Percentiles rank a stretch among this genome's conserved stretches.
Evolutionary conservation across 2,888 invertebrate species (phyloP).

Genomic region (Ptilodon capucinus): DNA sequence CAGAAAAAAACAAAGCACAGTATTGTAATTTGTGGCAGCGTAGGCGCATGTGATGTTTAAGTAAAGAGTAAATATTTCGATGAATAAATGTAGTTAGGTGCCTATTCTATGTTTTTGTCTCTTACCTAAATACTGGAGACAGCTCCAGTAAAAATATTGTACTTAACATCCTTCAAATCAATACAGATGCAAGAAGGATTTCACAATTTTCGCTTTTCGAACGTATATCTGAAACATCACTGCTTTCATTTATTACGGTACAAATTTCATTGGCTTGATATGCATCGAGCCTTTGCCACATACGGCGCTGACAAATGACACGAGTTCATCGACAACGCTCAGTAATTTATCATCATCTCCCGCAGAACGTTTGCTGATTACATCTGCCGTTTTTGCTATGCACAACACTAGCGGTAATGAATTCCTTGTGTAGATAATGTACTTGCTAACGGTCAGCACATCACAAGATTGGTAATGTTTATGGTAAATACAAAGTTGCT

Average conservation of each 20-base stretch:
- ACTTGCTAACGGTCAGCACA: slow-evolving; percentile 6
- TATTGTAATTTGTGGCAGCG: no score
- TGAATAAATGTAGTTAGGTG: no score
- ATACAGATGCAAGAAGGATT: no score
- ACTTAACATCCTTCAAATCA: no score
- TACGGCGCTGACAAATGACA: slow-evolving; percentile 27
- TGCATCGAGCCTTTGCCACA: slow-evolving; percentile 5
- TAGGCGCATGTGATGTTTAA: no score
- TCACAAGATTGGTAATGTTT: slow-evolving; percentile 4
- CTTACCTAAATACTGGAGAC: no score
- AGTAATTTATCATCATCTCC: slow-evolving; percentile 50
- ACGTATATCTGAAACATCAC: not conserved
- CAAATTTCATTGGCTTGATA: not conserved
- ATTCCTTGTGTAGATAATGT: slow-evolving; percentile 36
- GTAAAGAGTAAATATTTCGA: no score
- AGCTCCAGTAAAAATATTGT: no score
- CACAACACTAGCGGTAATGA: slow-evolving; percentile 32
- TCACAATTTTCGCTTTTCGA: not conserved
- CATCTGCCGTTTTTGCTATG: slow-evolving; percentile 49
- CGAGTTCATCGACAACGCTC: slow-evolving; percentile 35
- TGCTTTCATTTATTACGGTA: not conserved
- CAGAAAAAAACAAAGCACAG: no score
- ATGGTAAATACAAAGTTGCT: no score
- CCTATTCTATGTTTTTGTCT: no score
- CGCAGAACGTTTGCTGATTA: slow-evolving; percentile 38